Evolutionary conservation across 2,888 invertebrate species (phyloP).

Genomic region (Papilio demoleus): DNA sequence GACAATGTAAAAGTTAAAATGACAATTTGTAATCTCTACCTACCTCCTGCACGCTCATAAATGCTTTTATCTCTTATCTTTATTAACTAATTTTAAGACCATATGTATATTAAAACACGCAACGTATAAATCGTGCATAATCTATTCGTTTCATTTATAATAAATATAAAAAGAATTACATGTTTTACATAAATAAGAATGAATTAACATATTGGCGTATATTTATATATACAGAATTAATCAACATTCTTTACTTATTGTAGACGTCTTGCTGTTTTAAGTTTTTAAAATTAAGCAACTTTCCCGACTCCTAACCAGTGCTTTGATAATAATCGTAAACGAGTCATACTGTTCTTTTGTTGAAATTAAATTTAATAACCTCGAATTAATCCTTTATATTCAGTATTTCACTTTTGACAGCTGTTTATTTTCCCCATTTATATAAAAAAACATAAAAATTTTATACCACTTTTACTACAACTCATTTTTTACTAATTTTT

Average conservation of each 20-base stretch:
- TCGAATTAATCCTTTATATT: no score
- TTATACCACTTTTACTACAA: no score
- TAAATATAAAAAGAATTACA: constrained; percentile 32
- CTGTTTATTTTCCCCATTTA: no score
- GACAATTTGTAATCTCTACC: not conserved
- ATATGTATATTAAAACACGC: constrained; percentile 12
- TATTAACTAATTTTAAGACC: constrained; percentile 14
- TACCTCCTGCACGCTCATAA: not conserved
- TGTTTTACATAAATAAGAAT: constrained; percentile 32
- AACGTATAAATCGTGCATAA: constrained; percentile 28
- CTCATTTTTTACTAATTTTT: no score
- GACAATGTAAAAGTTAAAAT: not conserved
- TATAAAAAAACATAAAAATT: no score
- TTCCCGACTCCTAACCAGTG: not conserved
- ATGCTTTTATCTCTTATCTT: constrained; percentile 11
- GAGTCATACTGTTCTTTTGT: no score
- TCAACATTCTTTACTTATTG: constrained; percentile 33
- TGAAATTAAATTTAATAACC: no score
- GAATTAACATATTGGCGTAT: constrained; percentile 37
- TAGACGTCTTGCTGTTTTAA: constrained; percentile 23
- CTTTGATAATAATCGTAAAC: not conserved
- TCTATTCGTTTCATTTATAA: constrained; percentile 30
- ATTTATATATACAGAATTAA: constrained; percentile 19
- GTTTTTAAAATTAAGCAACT: constrained; percentile 10
- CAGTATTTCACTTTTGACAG: no score